Evolutionary conservation across 1,140 invertebrate species (phyloP).

Genomic region (Andrena cerasifolii): DNA sequence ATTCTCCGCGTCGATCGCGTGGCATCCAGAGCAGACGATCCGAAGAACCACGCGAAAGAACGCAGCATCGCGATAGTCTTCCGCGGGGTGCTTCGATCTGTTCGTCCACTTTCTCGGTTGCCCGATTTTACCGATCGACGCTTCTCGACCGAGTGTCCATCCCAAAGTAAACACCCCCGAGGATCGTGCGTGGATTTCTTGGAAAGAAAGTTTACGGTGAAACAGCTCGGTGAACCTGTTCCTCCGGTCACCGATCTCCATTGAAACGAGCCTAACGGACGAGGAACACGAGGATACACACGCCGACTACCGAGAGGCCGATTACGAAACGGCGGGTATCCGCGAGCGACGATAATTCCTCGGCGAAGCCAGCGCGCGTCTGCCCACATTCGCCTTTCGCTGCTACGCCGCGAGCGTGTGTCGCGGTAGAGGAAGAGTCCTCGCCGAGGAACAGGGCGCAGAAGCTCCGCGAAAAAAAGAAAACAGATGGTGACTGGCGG

Average conservation of each 20-base stretch:
- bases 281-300: slow-evolving; percentile 25
- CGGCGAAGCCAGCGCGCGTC: slow-evolving; percentile 8
- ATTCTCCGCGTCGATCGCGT: neutral
- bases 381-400: slow-evolving; percentile 55
- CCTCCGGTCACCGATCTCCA: slow-evolving; percentile 42
- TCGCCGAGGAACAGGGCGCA: neutral
- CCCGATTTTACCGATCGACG: too few relatives aligned
- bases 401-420: slow-evolving; percentile 5
- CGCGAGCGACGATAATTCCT: slow-evolving; percentile 50
- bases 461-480: neutral
- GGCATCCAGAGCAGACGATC: too few relatives aligned
- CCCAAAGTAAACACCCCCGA: neutral
- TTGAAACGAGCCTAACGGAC: slow-evolving; percentile 30
- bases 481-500: neutral
- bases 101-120: too few relatives aligned
- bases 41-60: too few relatives aligned
- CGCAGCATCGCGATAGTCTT: too few relatives aligned
- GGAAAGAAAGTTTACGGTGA: slow-evolving; percentile 35
- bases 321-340: slow-evolving; percentile 55
- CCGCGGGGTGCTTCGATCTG: too few relatives aligned
- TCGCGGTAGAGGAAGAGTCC: slow-evolving; percentile 25
- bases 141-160: too few relatives aligned
- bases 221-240: slow-evolving; percentile 35
- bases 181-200: slow-evolving; percentile 6
- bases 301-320: slow-evolving; percentile 36